phyloP scores from a whole-genome alignment of 2,113 vertebrate genomes.

The Toxotes jaculatrix region DNA sequence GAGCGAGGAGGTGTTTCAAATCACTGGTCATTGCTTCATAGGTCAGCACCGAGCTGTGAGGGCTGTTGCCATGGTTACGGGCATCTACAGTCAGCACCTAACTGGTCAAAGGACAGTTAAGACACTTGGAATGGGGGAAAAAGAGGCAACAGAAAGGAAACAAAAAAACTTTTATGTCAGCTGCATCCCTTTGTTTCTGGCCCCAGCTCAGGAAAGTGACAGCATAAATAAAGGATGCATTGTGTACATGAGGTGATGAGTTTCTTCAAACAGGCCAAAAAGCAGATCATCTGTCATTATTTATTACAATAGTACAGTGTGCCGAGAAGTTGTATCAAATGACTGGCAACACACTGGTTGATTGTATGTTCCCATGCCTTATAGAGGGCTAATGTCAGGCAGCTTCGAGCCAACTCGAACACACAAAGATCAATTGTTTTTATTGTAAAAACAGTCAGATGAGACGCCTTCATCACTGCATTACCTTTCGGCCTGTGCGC shows the following conservation, averaged over 20 bases:
- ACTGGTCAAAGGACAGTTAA: conserved; percentile 79
- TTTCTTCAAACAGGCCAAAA: neutral
- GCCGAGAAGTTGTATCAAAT: conserved; percentile 29
- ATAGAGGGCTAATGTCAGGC: neutral
- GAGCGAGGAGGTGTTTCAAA: conserved; percentile 87
- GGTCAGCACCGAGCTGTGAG: conserved; percentile 87
- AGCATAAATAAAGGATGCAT: conserved; percentile 5
- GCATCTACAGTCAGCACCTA: conserved; percentile 96
- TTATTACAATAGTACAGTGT: conserved; percentile 13
- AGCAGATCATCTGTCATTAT: conserved; percentile 14
- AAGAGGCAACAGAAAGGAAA: conserved; percentile 4
- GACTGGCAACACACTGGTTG: conserved; percentile 20
- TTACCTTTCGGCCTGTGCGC: conserved; percentile 91
- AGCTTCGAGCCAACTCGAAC: conserved; percentile 14
- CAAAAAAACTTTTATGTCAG: neutral
- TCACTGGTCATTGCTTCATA: conserved; percentile 92
- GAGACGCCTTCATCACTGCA: conserved; percentile 59
- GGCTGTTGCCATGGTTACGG: conserved; percentile 94
- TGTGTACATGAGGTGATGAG: neutral
- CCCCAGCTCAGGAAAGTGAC: neutral
- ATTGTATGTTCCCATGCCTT: conserved; percentile 7
- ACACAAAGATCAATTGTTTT: conserved; percentile 8
- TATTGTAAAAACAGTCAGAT: conserved; percentile 8
- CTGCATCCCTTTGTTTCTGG: neutral
- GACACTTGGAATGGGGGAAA: conserved; percentile 72